phyloP scores from a whole-genome alignment of 2,113 vertebrate species.

The cattle (Bos taurus) region ARS-UCD2.0 NC_037351.1:4099001-4099500 shows the following conservation, averaged over 20 bases:
- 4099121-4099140: neutral
- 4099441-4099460: neutral
- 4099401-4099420: neutral
- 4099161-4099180: neutral
- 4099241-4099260: neutral
- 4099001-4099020: neutral
- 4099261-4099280: neutral
- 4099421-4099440: neutral
- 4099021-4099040: neutral
- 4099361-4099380: neutral
- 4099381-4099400: neutral
- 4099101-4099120: neutral
- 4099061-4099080: neutral
- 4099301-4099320: neutral
- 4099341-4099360: neutral
- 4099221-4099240: neutral
- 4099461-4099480: rapidly evolving
- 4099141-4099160: neutral
- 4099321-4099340: neutral
- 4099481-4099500: rapidly evolving
- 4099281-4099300: neutral
- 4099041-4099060: neutral
- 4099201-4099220: neutral
- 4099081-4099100: neutral
- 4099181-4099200: neutral